Base-by-base conservation (phyloP, 2,797 vertebrate genomes). In the Mycteria americana region DNA sequence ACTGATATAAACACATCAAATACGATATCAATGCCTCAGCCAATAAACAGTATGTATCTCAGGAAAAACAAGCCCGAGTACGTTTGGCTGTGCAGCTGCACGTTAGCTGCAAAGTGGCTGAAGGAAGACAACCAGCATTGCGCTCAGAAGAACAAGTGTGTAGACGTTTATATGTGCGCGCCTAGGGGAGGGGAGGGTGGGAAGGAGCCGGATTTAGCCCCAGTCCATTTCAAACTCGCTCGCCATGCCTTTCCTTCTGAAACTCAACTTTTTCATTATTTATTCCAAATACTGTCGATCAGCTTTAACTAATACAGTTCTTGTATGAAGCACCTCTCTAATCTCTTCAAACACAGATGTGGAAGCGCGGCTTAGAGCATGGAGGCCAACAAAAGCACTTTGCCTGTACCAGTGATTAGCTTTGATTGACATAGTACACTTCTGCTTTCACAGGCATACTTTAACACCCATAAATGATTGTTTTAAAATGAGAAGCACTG, bases 301-400 rank as follows among this genome's bases (percentile, higher is more conserved):
- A 98, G 97, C 97, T 98, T 98, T 98, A 97, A 97, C 98, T 98
- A 98, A 98, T 98, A 98, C 98, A 98, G 97, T 98, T 97, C 98
- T 98, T 97, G 97, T 98, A 98, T 97, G 98, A 98, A 98, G 97
- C 98, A 98, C 97, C 97, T 98, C 97, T 98, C 97, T 98, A 98
- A 98, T 98, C 98, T 98, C 98, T 98, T 98, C 98, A 98, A 98
- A 98, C 97, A 98, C 98, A 98, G 98, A 98, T 98, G 98, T 98
- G 97, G 98, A 98, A 98, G 97, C 50, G 11, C 95, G 12, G 98
- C 97, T 98, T 97, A 98, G 98, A 98, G 97, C 98, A 98, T 97
- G 97, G 97, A 98, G 97, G 97, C 97, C 98, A 98, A 98, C 98
- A 97, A 98, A 98, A 98, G 97, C 97, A 97, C 97, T 98, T 97